phyloP scores from a whole-genome alignment of 2,888 invertebrate species.

The Choristoneura rosaceana region DNA sequence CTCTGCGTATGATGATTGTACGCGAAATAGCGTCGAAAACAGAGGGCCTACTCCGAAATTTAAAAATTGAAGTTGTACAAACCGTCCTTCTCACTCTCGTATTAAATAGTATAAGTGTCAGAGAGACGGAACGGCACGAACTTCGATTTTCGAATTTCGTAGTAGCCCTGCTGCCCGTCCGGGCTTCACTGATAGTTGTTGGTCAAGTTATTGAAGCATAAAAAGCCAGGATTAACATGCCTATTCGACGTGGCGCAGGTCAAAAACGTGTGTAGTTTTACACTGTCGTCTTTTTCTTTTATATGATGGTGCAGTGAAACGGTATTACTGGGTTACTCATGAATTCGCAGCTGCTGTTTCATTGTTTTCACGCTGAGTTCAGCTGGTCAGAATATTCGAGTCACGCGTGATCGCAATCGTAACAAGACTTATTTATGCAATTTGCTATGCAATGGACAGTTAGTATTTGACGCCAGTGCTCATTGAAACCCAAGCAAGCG shows the following conservation, averaged over 20 bases:
- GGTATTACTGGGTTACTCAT: slow-evolving; percentile 18
- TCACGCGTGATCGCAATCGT: not conserved
- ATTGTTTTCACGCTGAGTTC: slow-evolving; percentile 31
- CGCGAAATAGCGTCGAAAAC: slow-evolving; percentile 18
- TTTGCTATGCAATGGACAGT: no score
- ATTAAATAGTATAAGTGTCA: no score
- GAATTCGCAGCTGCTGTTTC: slow-evolving; percentile 16
- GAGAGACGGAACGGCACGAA: no score
- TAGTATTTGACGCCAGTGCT: no score
- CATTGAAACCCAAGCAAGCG: no score
- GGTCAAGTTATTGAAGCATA: slow-evolving; percentile 41
- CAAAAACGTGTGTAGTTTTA: slow-evolving; percentile 22
- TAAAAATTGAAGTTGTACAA: no score
- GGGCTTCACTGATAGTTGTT: slow-evolving; percentile 32
- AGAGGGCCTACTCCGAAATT: no score
- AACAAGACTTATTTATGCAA: not conserved
- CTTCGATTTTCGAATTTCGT: no score
- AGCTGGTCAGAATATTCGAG: slow-evolving; percentile 20
- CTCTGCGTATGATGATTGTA: not conserved
- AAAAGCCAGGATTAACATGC: slow-evolving; percentile 29
- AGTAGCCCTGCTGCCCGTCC: no score
- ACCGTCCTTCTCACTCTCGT: no score
- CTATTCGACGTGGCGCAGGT: slow-evolving; percentile 3
- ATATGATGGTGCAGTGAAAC: slow-evolving; percentile 19
- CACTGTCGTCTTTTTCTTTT: slow-evolving; percentile 19